Percentiles rank a stretch among this genome's conserved stretches.
These are phyloP conservation scores for Euura lappo DNA, from an alignment of 1,140 invertebrate genomes.

Conservation along the genomic window DNA sequence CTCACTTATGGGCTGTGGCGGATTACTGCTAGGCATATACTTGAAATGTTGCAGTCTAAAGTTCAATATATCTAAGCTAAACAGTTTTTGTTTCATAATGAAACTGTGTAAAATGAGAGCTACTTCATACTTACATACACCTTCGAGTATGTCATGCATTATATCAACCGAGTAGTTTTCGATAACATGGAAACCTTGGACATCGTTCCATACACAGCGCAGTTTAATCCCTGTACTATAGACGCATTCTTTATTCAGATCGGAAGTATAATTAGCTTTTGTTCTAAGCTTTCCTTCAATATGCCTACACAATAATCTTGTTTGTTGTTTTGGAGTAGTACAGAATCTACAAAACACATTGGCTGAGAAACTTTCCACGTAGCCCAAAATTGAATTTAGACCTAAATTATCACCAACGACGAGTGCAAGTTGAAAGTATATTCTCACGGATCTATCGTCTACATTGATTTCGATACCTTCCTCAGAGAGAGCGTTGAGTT, in stretches of 20 bases:
- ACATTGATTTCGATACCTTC: constrained; percentile 24
- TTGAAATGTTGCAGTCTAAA: constrained; percentile 27
- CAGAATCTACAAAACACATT: constrained; percentile 26
- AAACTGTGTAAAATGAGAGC: constrained; percentile 19
- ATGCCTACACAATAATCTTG: constrained; percentile 9
- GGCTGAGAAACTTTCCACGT: constrained; percentile 20
- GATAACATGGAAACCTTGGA: constrained; percentile 27
- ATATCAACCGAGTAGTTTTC: constrained; percentile 35
- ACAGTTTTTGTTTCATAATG: constrained; percentile 24
- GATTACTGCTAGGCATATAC: constrained; percentile 22
- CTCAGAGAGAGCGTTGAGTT: constrained; percentile 20
- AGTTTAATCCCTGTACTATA: constrained; percentile 26
- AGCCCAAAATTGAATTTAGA: constrained; percentile 18
- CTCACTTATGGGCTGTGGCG: constrained; percentile 24
- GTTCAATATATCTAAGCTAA: constrained; percentile 24
- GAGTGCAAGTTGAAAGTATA: constrained; percentile 27
- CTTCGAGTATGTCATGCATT: constrained; percentile 24
- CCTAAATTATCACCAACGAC: too few relatives aligned
- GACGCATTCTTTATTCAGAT: constrained; percentile 25
- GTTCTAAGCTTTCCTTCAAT: constrained; percentile 19
- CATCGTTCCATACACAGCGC: constrained; percentile 28
- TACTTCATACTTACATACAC: constrained; percentile 26
- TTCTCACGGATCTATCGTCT: constrained; percentile 10
- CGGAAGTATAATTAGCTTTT: constrained; percentile 16
- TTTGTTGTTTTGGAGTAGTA: constrained; percentile 16